These are phyloP conservation scores for Heliconius eleuchia DNA, from an alignment of 1,140 invertebrate species.

Conservation along the genomic window DNA sequence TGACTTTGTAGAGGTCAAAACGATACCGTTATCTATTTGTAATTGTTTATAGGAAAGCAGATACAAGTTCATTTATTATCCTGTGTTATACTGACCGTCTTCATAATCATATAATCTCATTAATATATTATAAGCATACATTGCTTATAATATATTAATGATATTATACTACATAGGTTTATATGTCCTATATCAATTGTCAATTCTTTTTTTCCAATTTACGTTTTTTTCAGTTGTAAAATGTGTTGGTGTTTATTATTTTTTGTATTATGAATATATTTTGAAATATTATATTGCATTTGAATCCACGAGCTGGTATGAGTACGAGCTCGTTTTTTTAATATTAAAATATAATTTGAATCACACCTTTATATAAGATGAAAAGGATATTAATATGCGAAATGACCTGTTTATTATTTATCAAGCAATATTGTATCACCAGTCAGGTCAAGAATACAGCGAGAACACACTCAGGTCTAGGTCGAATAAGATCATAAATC, in stretches of 20 bases:
- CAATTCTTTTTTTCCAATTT: too few species aligned
- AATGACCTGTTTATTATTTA: conserved; percentile 22
- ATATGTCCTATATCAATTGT: too few species aligned
- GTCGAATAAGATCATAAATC: conserved; percentile 15
- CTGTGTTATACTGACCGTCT: neutral
- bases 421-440: conserved; percentile 10
- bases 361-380: neutral
- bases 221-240: too few species aligned
- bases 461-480: conserved; percentile 15
- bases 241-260: too few species aligned
- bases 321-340: neutral
- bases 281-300: too few species aligned
- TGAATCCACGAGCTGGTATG: too few species aligned
- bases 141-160: too few species aligned
- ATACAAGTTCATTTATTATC: neutral
- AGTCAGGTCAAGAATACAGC: conserved; percentile 25
- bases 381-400: conserved; percentile 18
- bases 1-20: neutral
- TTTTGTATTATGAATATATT: too few species aligned
- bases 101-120: too few species aligned
- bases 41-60: conserved; percentile 7
- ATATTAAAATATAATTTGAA: neutral
- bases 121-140: too few species aligned
- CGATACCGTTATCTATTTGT: neutral
- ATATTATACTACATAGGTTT: too few species aligned